phyloP scores from a whole-genome alignment of 2,797 vertebrate species.

The Crenuchus spilurus region DNA sequence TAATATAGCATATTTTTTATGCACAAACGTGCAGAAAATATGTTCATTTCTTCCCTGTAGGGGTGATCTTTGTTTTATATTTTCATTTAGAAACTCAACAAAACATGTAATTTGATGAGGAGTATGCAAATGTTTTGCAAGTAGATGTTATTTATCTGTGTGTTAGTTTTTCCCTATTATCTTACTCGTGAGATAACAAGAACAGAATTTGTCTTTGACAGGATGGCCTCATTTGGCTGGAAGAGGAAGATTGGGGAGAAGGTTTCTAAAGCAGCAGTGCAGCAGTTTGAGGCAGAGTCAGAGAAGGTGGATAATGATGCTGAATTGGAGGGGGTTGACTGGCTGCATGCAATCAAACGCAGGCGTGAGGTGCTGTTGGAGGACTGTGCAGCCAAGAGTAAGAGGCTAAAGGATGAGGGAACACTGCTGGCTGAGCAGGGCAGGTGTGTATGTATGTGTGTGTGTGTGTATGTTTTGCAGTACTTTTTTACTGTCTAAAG shows the following conservation, averaged over 20 bases:
- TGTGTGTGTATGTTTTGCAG: neutral
- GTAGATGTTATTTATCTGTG: neutral
- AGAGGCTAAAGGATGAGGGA: conserved; percentile 88
- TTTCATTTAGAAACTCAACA: too few species aligned
- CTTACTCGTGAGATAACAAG: neutral
- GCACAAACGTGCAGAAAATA: too few species aligned
- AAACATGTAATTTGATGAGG: too few species aligned
- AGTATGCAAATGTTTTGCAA: too few species aligned
- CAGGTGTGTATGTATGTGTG: conserved; percentile 73
- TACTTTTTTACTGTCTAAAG: too few species aligned
- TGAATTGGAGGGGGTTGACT: conserved; percentile 73
- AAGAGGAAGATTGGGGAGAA: conserved; percentile 93
- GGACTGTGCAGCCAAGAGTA: conserved; percentile 82
- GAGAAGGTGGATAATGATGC: conserved; percentile 74
- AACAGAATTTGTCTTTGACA: conserved; percentile 29
- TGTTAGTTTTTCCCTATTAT: neutral
- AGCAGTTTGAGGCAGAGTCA: conserved; percentile 87
- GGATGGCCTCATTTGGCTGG: conserved; percentile 96
- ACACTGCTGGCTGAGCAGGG: conserved; percentile 82
- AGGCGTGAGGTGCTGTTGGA: conserved; percentile 81
- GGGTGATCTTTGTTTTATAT: too few species aligned
- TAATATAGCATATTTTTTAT: too few species aligned
- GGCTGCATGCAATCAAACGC: conserved; percentile 84
- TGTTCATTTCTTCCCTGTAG: too few species aligned
- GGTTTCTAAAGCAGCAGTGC: conserved; percentile 85